Evolutionary conservation across 2,888 invertebrate genomes (phyloP).

Genomic region (Papilio protenor): DNA sequence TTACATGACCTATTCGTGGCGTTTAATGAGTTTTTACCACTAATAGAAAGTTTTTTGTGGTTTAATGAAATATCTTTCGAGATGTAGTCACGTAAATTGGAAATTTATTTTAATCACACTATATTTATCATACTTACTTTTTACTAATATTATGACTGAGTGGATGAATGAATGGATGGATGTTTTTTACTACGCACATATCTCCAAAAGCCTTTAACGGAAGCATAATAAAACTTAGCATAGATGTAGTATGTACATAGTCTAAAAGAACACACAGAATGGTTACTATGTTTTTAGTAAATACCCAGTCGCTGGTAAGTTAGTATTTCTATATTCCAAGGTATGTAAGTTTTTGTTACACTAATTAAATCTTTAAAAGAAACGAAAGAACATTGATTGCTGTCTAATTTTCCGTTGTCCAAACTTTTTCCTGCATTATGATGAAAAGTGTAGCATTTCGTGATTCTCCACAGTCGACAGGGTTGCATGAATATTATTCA

Average conservation of each 20-base stretch:
- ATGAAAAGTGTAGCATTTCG: conserved; percentile 57
- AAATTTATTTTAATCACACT: neutral
- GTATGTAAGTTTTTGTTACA: neutral
- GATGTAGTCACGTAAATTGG: neutral
- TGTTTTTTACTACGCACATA: no score
- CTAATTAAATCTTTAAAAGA: neutral
- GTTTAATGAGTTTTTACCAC: neutral
- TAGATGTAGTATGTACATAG: no score
- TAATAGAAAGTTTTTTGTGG: neutral
- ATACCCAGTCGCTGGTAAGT: no score
- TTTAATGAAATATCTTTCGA: neutral
- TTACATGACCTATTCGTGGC: neutral
- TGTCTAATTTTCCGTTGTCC: conserved; percentile 42
- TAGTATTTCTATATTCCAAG: neutral
- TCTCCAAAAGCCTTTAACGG: no score
- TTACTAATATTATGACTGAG: no score
- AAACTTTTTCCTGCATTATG: conserved; percentile 64
- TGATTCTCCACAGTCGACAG: conserved; percentile 56
- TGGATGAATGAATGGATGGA: no score
- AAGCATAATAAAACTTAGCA: no score
- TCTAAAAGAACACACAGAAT: no score
- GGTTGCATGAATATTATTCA: conserved; percentile 69
- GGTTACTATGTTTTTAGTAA: no score
- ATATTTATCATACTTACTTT: no score
- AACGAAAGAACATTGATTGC: neutral